A percentile compares a stretch with the other conserved stretches of the same genome.
These are phyloP conservation scores for Scaptomyza tumidula DNA, from an alignment of 2,888 invertebrate species.

Conservation along the genomic window DNA sequence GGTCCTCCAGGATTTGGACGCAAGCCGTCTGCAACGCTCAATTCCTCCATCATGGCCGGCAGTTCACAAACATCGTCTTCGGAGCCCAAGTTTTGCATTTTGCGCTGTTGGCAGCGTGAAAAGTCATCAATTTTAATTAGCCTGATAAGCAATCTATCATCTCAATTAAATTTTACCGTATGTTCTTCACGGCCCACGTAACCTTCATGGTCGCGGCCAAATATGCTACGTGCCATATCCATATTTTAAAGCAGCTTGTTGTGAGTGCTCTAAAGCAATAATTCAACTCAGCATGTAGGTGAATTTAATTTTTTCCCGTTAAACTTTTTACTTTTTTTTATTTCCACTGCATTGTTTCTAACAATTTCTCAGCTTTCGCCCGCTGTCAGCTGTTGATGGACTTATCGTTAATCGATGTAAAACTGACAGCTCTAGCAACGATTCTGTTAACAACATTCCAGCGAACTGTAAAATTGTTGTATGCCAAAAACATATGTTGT, in stretches of 20 bases:
- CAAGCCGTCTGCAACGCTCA: conserved; percentile 89
- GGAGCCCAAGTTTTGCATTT: conserved; percentile 91
- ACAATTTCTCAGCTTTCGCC: conserved; percentile 47
- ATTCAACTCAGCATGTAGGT: conserved; percentile 9
- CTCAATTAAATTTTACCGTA: conserved; percentile 85
- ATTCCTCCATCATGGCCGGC: conserved; percentile 88
- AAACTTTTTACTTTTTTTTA: conserved; percentile 10
- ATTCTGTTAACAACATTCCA: conserved; percentile 22
- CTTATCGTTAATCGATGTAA: conserved; percentile 21
- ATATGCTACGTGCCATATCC: conserved; percentile 97
- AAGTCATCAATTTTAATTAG: conserved; percentile 53
- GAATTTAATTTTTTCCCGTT: conserved; percentile 7
- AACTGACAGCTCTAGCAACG: neutral
- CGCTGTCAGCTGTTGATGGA: conserved; percentile 42
- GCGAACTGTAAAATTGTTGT: conserved; percentile 9
- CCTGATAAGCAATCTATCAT: conserved; percentile 60
- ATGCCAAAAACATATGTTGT: conserved; percentile 30
- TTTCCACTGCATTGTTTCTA: conserved; percentile 39
- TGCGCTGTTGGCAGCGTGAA: conserved; percentile 86
- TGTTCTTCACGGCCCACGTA: conserved; percentile 95
- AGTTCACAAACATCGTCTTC: conserved; percentile 89
- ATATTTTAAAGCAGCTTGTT: conserved; percentile 85
- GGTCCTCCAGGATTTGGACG: conserved; percentile 94
- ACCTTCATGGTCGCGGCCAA: conserved; percentile 94
- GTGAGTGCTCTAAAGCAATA: conserved; percentile 22